Conservation (phyloP, 2,113 vertebrate species). For the Axis porcinus region DNA sequence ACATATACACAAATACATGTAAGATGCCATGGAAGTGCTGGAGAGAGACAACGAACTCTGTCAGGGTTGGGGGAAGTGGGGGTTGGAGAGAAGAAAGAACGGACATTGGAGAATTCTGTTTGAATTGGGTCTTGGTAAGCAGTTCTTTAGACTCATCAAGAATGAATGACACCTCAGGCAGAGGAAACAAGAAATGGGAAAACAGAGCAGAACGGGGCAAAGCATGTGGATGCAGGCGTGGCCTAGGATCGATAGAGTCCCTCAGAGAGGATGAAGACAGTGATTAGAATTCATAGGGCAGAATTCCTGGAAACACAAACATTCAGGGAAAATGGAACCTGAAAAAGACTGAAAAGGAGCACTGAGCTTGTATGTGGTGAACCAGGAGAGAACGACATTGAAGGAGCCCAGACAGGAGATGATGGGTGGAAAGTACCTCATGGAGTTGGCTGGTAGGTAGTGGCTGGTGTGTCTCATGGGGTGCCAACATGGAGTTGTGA, state of each 20-base stretch:
- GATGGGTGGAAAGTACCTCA: background rate
- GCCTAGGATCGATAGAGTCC: background rate
- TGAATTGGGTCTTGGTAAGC: background rate
- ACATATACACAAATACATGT: background rate
- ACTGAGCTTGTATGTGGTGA: background rate
- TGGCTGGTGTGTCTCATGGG: background rate
- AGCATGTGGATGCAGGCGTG: too few relatives aligned
- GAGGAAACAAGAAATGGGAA: background rate
- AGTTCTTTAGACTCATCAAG: background rate
- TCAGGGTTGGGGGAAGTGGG: rapidly evolving
- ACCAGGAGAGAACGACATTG: background rate
- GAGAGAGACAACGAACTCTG: background rate
- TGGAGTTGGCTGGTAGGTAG: background rate
- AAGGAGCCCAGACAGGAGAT: background rate
- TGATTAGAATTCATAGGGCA: background rate
- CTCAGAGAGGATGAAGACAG: background rate
- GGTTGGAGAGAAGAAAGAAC: background rate
- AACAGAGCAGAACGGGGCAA: background rate
- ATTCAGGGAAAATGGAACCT: background rate
- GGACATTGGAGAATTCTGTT: background rate
- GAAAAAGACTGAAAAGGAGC: background rate
- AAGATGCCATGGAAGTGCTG: background rate
- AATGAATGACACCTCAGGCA: background rate
- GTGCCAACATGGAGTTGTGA: background rate
- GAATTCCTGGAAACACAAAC: background rate